phyloP scores from a whole-genome alignment of 1,140 invertebrate species.

The Harpegnathos saltator region DNA sequence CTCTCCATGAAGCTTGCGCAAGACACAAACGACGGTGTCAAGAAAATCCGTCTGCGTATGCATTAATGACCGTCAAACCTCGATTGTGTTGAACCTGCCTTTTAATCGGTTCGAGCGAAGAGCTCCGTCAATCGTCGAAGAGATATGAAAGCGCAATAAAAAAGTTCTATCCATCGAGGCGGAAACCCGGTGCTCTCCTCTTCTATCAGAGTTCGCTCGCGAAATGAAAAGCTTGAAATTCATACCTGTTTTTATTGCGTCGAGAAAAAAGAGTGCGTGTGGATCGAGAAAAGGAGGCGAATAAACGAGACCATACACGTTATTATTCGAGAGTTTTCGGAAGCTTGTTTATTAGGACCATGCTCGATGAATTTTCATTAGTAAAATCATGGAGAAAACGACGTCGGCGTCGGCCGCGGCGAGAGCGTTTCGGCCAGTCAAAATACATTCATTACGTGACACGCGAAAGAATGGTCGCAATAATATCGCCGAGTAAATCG shows the following conservation, averaged over 20 bases:
- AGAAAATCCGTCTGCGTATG: neutral
- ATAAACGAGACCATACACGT: neutral
- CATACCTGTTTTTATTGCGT: neutral
- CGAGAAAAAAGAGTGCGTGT: neutral
- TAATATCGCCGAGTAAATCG: too few relatives aligned
- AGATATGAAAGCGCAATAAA: constrained; percentile 42
- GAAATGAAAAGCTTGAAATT: constrained; percentile 39
- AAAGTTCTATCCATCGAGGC: neutral
- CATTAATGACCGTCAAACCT: neutral
- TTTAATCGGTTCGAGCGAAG: constrained; percentile 16
- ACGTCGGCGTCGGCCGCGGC: too few relatives aligned
- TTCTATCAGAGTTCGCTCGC: neutral
- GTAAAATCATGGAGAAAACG: too few relatives aligned
- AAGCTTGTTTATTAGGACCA: neutral
- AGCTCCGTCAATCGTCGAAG: constrained; percentile 5
- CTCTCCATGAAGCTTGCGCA: neutral
- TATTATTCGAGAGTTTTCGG: neutral
- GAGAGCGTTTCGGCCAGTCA: too few relatives aligned
- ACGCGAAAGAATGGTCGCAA: too few relatives aligned
- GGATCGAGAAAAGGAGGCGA: neutral
- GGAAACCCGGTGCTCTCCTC: neutral
- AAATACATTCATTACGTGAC: too few relatives aligned
- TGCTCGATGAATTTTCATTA: too few relatives aligned
- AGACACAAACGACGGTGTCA: constrained; percentile 9
- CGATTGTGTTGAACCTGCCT: too few relatives aligned